Evolutionary conservation across 2,888 invertebrate genomes (phyloP), one percentile per base, ranked within the genome.

Genomic region (Atrina japonica): DNA sequence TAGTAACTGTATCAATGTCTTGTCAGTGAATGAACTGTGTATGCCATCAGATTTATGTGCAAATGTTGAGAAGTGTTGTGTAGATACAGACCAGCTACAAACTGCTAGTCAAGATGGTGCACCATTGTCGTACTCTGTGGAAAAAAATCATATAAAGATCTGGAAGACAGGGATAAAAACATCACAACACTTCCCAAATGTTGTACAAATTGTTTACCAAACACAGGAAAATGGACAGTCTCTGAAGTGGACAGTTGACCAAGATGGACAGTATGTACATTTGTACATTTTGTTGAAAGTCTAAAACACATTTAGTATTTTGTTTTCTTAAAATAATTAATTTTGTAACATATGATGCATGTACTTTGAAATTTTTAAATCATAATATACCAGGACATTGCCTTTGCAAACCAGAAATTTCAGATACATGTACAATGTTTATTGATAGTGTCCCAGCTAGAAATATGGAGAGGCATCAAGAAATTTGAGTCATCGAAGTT

Each of bases 201-300:
- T 77, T 27, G 49, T 88, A 1, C 75, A 71, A 61, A 81, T 87
- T 7, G 45, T 64, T 6, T 88, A 84, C 68, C 58, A 50, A 3
- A 88, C 87, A 27, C 67, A 61, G n/a, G 74, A 76, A 5, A 58
- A 75, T 25, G 88, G 88, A 7, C 77, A 77, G 29, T 88, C 88
- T 18, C 67, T 88, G 30, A 84, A 85, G 61, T 88, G 88, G 88
- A 83, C 84, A 3, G 40, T 53, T 14, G 86, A 88, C 65, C 87
- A 86, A 60, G 83, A 85, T 80, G 80, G 76, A 35, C 84, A 77
- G 86, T 88, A 78, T 70, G 70, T 66, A 27, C n/a, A n/a, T n/a
- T n/a, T n/a, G 35, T 35, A 35, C 35, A 35, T 25, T 18, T 21
- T 59, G 40, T 55, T n/a, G n/a, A n/a, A n/a, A n/a, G n/a, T n/a